Base-by-base conservation (phyloP, 2,797 vertebrate genomes). In the Microcaecilia unicolor region DNA sequence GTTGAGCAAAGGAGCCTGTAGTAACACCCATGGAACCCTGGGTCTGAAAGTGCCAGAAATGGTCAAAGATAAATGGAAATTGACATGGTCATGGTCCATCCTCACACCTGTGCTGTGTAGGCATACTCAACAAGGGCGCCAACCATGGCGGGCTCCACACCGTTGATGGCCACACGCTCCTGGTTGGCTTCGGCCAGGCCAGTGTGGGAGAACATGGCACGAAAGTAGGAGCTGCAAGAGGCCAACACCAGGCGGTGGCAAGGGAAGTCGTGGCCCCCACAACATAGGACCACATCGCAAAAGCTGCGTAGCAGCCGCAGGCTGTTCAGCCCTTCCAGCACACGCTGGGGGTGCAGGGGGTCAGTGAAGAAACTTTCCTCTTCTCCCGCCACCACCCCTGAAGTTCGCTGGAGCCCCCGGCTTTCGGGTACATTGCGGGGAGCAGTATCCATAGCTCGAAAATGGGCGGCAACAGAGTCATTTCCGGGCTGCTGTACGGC, bases 241-340 rank as follows among this genome's bases (percentile, higher is more conserved):
- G 85, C 85, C 34, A 86, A 61, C 2, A 88, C 83, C 1, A 87
- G 83, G 29, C 85, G 83, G 22, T 88, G 85, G 26, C 85, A 87
- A 18, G 84, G 81, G 41, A 88, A 86, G 70, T 88, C 85, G 47
- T 85, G 80, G 2, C 83, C 82, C 1, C 82, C 85, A 4, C 85
- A 87, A 52, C 85, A 88, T 51, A 88, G 74, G 3, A 80, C 87
- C 37, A 88, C 84, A 18, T 88, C 85, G 28, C 85, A 88, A 72
- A 88, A 85, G 46, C 84, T 79, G 22, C 84, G 81, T 62, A 85
- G 82, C 48, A 84, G 80, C 16, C 85, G 62, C 22, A 88, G 54
- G 52, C 77, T 81, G 65, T 86, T 85, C 8, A 88, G 68, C 31
- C 85, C 85, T 45, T 84, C 80, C 40, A 88, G 70, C 31, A 88